Conservation (phyloP, 2,888 invertebrate genomes). For the Conomelus anceps region DNA sequence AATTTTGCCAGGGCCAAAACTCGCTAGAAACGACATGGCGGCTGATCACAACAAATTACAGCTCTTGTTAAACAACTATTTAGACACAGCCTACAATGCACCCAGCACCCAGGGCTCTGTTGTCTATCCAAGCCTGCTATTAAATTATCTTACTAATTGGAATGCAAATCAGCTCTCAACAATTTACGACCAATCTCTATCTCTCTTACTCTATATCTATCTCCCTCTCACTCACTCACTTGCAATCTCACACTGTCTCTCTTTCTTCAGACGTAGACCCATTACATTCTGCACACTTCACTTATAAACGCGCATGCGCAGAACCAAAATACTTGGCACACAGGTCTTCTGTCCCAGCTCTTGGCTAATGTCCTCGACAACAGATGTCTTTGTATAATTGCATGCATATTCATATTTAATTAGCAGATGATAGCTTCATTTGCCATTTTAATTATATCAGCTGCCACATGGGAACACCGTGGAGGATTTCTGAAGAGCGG, state of each 20-base stretch:
- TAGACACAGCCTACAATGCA: neutral
- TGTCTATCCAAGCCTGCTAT: neutral
- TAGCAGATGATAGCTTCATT: neutral
- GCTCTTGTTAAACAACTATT: neutral
- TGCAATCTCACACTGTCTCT: neutral
- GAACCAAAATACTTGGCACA: too few relatives aligned
- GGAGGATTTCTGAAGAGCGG: neutral
- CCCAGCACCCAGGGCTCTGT: too few relatives aligned
- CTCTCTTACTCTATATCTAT: neutral
- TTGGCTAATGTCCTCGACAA: neutral
- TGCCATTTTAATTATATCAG: neutral
- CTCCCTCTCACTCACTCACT: neutral
- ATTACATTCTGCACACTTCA: too few relatives aligned
- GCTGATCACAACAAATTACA: neutral
- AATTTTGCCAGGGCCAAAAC: neutral
- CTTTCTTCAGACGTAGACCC: too few relatives aligned
- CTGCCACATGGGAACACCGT: neutral
- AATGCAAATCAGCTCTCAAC: neutral
- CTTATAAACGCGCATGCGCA: too few relatives aligned
- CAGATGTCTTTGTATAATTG: neutral
- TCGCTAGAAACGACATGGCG: too few relatives aligned
- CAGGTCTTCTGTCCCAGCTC: too few relatives aligned
- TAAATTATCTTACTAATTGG: neutral
- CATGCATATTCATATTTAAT: neutral
- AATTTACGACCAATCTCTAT: neutral